These are phyloP conservation scores for Pseudochirops cupreus DNA, from an alignment of 2,797 vertebrate genomes.

Conservation along the genomic window DNA sequence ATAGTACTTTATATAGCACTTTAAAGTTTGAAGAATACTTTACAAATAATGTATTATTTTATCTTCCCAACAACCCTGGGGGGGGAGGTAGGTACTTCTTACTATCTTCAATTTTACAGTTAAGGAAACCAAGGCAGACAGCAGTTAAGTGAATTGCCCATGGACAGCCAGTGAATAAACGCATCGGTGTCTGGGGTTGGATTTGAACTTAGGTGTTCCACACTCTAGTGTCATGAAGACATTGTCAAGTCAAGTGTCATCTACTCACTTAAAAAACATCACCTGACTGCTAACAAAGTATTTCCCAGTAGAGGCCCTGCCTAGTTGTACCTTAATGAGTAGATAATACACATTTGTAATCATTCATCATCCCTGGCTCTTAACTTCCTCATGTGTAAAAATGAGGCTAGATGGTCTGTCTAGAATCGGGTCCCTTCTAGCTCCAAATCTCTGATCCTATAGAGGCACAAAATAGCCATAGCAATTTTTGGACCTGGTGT, in stretches of 20 bases:
- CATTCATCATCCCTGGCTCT: not conserved
- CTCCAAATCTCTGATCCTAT: not conserved
- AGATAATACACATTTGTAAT: not conserved
- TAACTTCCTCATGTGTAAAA: not conserved
- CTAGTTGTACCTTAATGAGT: not conserved
- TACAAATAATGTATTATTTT: not conserved
- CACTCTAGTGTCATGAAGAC: not conserved
- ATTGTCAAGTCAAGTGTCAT: not conserved
- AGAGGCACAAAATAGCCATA: not conserved
- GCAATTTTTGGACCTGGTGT: not conserved
- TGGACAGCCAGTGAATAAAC: not conserved
- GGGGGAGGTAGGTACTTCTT: not conserved
- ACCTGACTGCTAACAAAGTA: not conserved
- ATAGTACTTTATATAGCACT: not conserved
- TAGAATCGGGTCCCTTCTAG: not conserved
- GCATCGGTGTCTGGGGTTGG: not conserved
- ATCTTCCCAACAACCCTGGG: not conserved
- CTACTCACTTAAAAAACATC: not conserved
- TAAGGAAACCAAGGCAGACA: not conserved
- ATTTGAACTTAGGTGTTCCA: not conserved
- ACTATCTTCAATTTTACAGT: not conserved
- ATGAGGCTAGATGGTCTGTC: not conserved
- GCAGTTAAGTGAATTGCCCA: not conserved
- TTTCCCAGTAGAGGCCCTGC: not conserved
- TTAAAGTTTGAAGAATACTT: not conserved